A percentile compares a stretch with the other conserved stretches of the same genome.
Conservation (phyloP, 2,113 vertebrate genomes). For the Formicarius rufipectus region DNA sequence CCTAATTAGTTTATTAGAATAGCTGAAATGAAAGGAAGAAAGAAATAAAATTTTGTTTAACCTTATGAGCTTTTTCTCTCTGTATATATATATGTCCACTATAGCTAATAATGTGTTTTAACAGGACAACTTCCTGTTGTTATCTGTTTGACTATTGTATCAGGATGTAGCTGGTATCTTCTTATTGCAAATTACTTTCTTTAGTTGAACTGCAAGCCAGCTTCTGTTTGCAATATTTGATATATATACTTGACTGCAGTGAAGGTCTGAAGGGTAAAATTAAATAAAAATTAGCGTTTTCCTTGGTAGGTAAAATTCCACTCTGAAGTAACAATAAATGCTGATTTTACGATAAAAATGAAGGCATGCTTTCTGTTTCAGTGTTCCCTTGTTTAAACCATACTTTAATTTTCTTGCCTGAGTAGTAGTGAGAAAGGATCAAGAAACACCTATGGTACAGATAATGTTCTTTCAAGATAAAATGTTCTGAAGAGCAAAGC, state of each 20-base stretch:
- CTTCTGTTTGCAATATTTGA: not conserved
- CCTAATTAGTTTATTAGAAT: not conserved
- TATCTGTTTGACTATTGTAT: not conserved
- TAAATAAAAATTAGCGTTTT: not conserved
- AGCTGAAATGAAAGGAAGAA: not conserved
- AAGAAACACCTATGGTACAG: not conserved
- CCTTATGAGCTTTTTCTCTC: not conserved
- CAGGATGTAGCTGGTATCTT: not conserved
- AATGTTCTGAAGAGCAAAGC: not conserved
- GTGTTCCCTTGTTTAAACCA: not conserved
- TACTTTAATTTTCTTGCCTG: not conserved
- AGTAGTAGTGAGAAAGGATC: not conserved
- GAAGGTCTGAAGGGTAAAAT: not conserved
- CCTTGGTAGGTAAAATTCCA: not conserved
- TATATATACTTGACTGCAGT: not conserved
- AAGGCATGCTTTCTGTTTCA: not conserved
- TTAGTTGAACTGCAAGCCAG: not conserved
- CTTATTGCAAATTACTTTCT: not conserved
- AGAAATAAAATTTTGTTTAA: not conserved
- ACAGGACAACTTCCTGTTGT: not conserved
- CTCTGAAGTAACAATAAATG: not conserved
- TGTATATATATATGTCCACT: not conserved
- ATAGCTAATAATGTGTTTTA: not conserved
- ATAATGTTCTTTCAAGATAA: conserved; percentile 8
- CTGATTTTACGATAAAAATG: not conserved